Evolutionary conservation across 2,113 vertebrate genomes (phyloP), one percentile per base, ranked within the genome.

Genomic region (Sebastes schlegelii): DNA sequence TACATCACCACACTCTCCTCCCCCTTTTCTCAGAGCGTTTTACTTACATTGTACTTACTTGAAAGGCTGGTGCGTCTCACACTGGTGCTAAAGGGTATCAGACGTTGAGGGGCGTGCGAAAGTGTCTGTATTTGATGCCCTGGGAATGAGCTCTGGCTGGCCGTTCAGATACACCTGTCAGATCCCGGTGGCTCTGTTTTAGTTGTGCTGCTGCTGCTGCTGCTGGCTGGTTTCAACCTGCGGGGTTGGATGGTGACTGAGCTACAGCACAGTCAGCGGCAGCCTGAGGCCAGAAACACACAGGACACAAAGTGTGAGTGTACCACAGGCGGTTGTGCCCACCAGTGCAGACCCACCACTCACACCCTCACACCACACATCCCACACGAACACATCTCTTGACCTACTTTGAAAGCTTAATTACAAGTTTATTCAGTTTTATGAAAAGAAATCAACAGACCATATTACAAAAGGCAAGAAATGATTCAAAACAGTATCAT

Each of bases 131-230:
- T 34, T 34, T 34, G 34, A 34, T 34, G 34, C 34, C 34, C 34
- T 34, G 34, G 34, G 34, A 34, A 34, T 34, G 34, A 34, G 34
- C 4, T 34, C 34, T 34, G 34, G 34, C 34, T 34, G 34, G 34
- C 34, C 34, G 34, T 58, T 58, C 64, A 60, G 14, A 60, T 34
- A 11, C 10, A 49, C 6, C 68, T 34, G 26, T 66, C 61, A 17
- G 26, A 46, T 64, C 67, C 74, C 61, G 12, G 69, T n/a, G 66
- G 77, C 66, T 49, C 66, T 58, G 67, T 77, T 74, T 84, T 63
- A 87, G 80, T 60, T 58, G 80, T 23, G 55, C 80, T 52, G 62
- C 73, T 74, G 54, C 67, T 73, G 66, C 67, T 45, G 52, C 34
- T 65, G 66, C 48, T 61, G 78, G 26, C 68, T 57, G 43, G 63